Evolutionary conservation across 2,888 invertebrate species (phyloP).

Genomic region (Platycnemis pennipes): DNA sequence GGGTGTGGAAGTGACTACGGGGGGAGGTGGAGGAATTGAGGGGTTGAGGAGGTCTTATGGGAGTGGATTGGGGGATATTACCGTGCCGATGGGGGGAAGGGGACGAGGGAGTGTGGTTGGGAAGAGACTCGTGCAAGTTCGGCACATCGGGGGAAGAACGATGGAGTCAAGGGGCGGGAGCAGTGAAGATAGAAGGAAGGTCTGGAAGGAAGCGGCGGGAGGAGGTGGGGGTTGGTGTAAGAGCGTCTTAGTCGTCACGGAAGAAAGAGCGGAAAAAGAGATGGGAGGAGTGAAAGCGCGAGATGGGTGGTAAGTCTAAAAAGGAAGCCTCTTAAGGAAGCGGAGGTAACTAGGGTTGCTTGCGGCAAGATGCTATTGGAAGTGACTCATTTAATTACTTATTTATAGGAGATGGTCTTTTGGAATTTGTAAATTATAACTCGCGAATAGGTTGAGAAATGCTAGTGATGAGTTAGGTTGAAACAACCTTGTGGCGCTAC

Average conservation of each 20-base stretch:
- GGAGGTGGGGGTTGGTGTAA: neutral
- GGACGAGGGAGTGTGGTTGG: neutral
- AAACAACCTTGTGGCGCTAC: too few species aligned
- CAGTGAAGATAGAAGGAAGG: neutral
- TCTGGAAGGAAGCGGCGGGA: neutral
- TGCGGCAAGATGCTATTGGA: neutral
- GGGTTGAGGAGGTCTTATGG: neutral
- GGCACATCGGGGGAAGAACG: neutral
- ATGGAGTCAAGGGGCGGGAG: neutral
- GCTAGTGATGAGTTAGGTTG: neutral
- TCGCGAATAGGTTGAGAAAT: constrained; percentile 8
- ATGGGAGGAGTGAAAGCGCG: neutral
- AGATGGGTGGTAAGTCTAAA: neutral
- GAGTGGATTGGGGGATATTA: constrained; percentile 4
- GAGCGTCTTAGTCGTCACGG: neutral
- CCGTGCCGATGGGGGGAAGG: neutral
- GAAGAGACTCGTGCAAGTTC: neutral
- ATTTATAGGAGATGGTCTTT: neutral
- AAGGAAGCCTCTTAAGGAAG: constrained; percentile 29
- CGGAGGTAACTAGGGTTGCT: constrained; percentile 23
- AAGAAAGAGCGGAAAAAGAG: neutral
- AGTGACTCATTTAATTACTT: neutral
- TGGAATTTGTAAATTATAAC: neutral
- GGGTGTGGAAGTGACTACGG: neutral
- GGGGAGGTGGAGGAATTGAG: neutral